Evolutionary conservation across 1,140 invertebrate species (phyloP), one percentile per base, ranked within the genome.

Genomic region (Berghia stephanieae): DNA sequence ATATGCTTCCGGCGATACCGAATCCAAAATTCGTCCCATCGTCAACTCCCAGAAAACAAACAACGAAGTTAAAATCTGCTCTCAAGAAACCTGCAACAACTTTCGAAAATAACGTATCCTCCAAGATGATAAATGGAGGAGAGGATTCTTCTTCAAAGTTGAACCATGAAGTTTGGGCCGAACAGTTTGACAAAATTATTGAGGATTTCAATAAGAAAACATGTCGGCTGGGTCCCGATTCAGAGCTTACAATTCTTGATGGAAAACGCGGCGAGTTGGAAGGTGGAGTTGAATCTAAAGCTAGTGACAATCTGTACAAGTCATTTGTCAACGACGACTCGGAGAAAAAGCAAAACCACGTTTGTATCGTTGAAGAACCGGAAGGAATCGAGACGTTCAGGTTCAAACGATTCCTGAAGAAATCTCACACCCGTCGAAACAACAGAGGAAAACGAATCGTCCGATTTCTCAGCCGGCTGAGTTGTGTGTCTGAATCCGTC

Each of bases 371-470:
- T 34, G 40, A 76, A 2, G 78, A 79, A n/a, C 74, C 77, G 8
- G 74, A 77, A 38, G 49, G 27, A 55, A 66, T 77, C 68, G 40
- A 44, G 4, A 46, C 60, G 1, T 73, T 73, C 42, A 36, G 78
- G 6, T 79, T 79, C 75, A 79, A 77, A 52, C 74, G 75, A 24
- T 79, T 55, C 78, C 34, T 79, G 38, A 73, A 60, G 70, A 79
- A 77, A 63, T 72, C 70, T 16, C 78, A 79, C 68, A 71, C 69
- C 52, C 71, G 60, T 24, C 60, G 74, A n/a, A 46, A 71, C 49
- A 76, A 76, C 18, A 74, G 74, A 2, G 31, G 46, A 34, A 75
- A 60, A 34, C n/a, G n/a, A n/a, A 36, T 63, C 21, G 43, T 79
- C 27, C 36, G 74, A 4, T 52, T 79, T 27, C 73, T 75, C 2